These are phyloP conservation scores for Torymus auratus DNA, from an alignment of 2,888 invertebrate species.

Conservation along the genomic window DNA sequence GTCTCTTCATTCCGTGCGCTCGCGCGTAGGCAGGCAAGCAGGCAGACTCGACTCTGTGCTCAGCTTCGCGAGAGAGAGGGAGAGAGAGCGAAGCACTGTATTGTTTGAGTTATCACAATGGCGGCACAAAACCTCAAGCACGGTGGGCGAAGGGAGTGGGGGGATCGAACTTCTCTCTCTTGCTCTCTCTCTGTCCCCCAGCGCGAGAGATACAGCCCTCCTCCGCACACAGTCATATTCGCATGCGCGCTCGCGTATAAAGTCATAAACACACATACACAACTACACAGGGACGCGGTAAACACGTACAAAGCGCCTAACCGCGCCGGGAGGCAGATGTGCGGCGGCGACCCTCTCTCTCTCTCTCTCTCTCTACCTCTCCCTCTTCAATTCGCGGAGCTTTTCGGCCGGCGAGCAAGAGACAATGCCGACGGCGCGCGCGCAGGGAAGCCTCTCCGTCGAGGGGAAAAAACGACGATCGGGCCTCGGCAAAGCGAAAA, in stretches of 20 bases:
- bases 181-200: no score
- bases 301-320: not conserved
- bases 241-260: no score
- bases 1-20: conserved; percentile 27
- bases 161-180: conserved; percentile 50
- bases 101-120: conserved; percentile 74
- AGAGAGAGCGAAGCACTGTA: conserved; percentile 56
- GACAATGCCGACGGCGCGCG: conserved; percentile 17
- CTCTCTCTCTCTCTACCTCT: conserved; percentile 24
- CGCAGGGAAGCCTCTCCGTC: not conserved
- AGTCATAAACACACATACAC: no score
- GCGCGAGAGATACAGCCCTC: no score
- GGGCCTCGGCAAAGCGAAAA: conserved; percentile 13
- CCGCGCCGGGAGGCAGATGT: not conserved
- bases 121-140: conserved; percentile 69
- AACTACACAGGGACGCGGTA: not conserved
- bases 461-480: conserved; percentile 9
- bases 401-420: conserved; percentile 11
- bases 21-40: no score
- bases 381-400: not conserved
- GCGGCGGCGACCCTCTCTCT: not conserved
- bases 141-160: conserved; percentile 19
- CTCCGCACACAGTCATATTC: no score
- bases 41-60: no score
- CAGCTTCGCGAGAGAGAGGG: not conserved